Evolutionary conservation across 2,797 vertebrate genomes (phyloP), one percentile per base, ranked within the genome.

Genomic region (Rhodeus uyekii): DNA sequence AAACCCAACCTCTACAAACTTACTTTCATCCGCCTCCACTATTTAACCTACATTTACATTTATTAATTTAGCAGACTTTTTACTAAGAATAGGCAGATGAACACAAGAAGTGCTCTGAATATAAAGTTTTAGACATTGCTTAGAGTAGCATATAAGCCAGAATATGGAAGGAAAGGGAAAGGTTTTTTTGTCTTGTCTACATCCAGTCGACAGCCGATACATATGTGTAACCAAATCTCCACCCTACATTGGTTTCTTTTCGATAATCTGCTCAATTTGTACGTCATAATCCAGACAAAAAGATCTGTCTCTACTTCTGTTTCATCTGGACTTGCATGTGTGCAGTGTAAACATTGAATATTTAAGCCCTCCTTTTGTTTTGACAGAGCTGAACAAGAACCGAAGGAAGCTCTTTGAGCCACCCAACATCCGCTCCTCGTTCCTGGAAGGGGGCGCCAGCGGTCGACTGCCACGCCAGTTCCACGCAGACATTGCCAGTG

Each of bases 401-500:
- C 91, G 95, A 84, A 94, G 95, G 55, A 96, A 97, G 86, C 94
- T 96, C 48, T 97, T 97, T 85, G 96, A 97, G 88, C 92, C 95
- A 0, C 92, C 95, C 0, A 96, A 91, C 85, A 90, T 95, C 16
- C 95, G 96, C 24, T 93, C 95, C 83, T 94, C 95, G 0, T 96
- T 97, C 89, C 92, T 97, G 89, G 96, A 97, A 88, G 96, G 96
- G 0, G 96, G 96, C n/a, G 96, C 95, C 6, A 97, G 96, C 0
- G 96, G 96, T 24, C 92, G 96, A 34, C 92, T 97, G 58, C 94
- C 96, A 0, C 95, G 95, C 32, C 96, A 97, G 88, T 96, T 95
- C 85, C 95, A 95, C 78, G 88, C 95, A 27, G 96, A 97, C 90
- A 93, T 96, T 86, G 94, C 94, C 85, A 96, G 95, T 6, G 93